Evolutionary conservation across 2,797 vertebrate genomes (phyloP).

Genomic region (Notolepis coatsorum): DNA sequence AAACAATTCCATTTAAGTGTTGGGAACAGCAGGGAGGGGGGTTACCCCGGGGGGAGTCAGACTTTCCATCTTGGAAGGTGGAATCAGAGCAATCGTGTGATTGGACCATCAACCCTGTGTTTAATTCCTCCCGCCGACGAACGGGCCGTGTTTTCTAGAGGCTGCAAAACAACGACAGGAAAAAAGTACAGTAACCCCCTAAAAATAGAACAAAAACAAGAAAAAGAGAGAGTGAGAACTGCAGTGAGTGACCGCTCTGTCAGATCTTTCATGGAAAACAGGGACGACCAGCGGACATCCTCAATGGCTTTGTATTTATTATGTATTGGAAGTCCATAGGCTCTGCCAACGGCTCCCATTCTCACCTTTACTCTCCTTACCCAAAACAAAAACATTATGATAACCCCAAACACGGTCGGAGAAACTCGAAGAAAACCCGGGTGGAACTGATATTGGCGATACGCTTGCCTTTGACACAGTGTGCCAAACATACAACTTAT

Average conservation of each 20-base stretch:
- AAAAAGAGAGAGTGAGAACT: slow-evolving; percentile 52
- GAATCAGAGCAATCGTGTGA: neutral
- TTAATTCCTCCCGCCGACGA: neutral
- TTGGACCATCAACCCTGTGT: neutral
- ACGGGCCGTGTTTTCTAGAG: slow-evolving; percentile 23
- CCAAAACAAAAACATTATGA: too few species aligned
- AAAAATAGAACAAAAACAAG: slow-evolving; percentile 65
- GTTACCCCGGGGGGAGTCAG: too few species aligned
- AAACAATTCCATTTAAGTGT: too few species aligned
- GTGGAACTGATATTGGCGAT: slow-evolving; percentile 7
- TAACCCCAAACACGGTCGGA: slow-evolving; percentile 20
- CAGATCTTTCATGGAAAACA: slow-evolving; percentile 67
- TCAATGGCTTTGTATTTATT: slow-evolving; percentile 51
- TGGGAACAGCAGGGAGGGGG: too few species aligned
- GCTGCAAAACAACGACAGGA: slow-evolving; percentile 49
- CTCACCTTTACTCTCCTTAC: slow-evolving; percentile 54
- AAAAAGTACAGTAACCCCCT: slow-evolving; percentile 60
- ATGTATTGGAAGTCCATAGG: slow-evolving; percentile 45
- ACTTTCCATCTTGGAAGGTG: neutral
- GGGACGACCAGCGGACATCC: slow-evolving; percentile 73
- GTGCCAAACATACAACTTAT: neutral
- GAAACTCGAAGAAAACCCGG: neutral
- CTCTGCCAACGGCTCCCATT: slow-evolving; percentile 35
- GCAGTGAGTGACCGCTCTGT: slow-evolving; percentile 62
- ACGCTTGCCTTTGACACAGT: neutral